Conservation (phyloP, 2,888 invertebrate genomes). For the Amorpha juglandis region DNA sequence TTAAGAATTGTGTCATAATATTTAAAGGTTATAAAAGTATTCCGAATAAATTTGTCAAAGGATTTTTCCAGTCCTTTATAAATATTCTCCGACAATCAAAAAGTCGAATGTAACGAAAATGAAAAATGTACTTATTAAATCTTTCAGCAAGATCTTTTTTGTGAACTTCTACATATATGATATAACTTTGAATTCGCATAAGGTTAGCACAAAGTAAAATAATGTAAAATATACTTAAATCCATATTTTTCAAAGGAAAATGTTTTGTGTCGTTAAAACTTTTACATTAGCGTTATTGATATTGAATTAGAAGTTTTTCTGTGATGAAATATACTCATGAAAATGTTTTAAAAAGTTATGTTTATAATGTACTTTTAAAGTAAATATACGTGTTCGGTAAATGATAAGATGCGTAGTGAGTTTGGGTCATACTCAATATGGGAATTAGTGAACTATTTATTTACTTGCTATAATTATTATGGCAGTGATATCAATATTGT, state of each 20-base stretch:
- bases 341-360: not conserved
- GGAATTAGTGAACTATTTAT: no score
- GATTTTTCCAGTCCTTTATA: no score
- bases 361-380: not conserved
- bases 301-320: constrained; percentile 15
- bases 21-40: not conserved
- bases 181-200: constrained; percentile 24
- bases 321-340: not conserved
- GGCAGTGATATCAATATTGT: no score
- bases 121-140: constrained; percentile 14
- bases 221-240: constrained; percentile 4
- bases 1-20: no score
- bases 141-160: not conserved
- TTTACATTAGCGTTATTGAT: constrained; percentile 6
- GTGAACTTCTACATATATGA: constrained; percentile 11
- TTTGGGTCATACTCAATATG: not conserved
- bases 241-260: constrained; percentile 5
- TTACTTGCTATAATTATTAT: no score
- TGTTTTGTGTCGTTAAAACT: not conserved
- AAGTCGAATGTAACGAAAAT: not conserved
- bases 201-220: constrained; percentile 19
- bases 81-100: not conserved
- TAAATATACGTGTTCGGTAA: not conserved
- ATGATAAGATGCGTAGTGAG: not conserved
- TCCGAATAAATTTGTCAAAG: not conserved